These are phyloP conservation scores for Heliangelus exortis DNA, from an alignment of 2,797 vertebrate genomes.

Conservation along the genomic window DNA sequence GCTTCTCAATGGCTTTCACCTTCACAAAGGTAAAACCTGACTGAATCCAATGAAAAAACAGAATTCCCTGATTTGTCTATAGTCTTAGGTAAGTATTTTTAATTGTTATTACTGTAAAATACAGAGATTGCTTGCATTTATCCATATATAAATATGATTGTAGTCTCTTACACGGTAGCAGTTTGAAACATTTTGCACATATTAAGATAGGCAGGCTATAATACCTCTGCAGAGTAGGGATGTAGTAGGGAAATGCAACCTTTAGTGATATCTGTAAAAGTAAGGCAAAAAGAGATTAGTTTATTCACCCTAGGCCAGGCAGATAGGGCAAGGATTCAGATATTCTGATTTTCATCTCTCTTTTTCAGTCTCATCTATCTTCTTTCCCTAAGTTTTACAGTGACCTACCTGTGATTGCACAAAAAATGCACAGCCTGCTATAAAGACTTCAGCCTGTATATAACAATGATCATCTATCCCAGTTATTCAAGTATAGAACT, in stretches of 20 bases:
- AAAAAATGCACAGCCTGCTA: conserved; percentile 42
- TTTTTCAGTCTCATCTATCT: not conserved
- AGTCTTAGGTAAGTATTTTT: not conserved
- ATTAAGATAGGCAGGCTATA: not conserved
- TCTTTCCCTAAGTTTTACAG: not conserved
- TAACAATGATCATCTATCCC: not conserved
- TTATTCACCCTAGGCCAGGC: not conserved
- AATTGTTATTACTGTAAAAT: not conserved
- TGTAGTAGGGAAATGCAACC: not conserved
- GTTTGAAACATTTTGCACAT: not conserved
- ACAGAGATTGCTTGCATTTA: not conserved
- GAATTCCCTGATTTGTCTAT: not conserved
- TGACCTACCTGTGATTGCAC: conserved; percentile 39
- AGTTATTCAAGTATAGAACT: conserved; percentile 18
- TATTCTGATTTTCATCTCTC: not conserved
- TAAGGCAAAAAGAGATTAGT: not conserved
- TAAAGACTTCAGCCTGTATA: conserved; percentile 22
- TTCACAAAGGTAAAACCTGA: not conserved
- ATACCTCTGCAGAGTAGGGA: not conserved
- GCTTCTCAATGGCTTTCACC: not conserved
- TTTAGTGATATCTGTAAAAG: not conserved
- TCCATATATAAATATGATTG: not conserved
- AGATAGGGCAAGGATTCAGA: not conserved
- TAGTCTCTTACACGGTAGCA: not conserved
- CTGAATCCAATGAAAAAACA: not conserved